These are phyloP conservation scores for Hypomecis atomaria DNA, from an alignment of 2,888 invertebrate species.

Conservation along the genomic window DNA sequence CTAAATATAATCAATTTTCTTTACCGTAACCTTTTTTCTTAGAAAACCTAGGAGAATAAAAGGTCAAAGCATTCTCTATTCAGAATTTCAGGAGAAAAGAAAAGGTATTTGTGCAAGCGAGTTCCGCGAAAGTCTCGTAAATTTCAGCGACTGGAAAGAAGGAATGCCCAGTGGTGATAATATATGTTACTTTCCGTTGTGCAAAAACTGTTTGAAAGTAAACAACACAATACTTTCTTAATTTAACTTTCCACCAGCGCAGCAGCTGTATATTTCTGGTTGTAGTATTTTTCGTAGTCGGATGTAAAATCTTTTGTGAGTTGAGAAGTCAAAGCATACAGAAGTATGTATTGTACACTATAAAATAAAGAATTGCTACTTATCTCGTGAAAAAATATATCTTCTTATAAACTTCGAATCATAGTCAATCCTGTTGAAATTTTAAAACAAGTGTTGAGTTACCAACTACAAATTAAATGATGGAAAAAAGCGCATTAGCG, in stretches of 20 bases:
- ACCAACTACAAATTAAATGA: no score
- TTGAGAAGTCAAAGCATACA: no score
- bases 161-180: constrained; percentile 4
- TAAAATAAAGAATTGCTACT: no score
- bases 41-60: constrained; percentile 6
- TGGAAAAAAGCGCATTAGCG: no score
- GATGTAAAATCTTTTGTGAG: no score
- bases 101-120: constrained; percentile 16
- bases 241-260: neutral
- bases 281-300: no score
- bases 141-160: constrained; percentile 4
- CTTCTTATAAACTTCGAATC: no score
- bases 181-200: constrained; percentile 1
- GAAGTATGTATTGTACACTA: no score
- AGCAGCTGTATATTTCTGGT: no score
- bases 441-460: no score
- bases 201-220: neutral
- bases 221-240: neutral
- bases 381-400: no score
- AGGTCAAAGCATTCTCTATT: constrained; percentile 17
- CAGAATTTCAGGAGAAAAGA: constrained; percentile 14
- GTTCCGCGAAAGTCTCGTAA: constrained; percentile 7
- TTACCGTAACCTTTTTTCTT: constrained; percentile 1
- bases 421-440: no score
- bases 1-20: neutral